These are phyloP conservation scores for Philotrypesis tridentata DNA, from an alignment of 1,140 invertebrate species.

Conservation along the genomic window DNA sequence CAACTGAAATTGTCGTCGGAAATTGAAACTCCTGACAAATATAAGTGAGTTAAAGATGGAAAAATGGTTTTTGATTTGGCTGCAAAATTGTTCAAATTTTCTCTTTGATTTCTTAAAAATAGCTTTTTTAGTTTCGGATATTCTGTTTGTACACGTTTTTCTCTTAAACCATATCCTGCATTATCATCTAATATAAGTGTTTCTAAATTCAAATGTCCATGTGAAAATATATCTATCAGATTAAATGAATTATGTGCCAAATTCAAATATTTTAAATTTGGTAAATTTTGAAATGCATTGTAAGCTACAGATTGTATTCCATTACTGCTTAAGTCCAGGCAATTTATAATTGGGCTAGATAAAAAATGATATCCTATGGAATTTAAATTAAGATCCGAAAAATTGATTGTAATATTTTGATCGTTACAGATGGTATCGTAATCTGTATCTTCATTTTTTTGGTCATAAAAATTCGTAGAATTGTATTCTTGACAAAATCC, in stretches of 20 bases:
- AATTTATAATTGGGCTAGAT: not conserved
- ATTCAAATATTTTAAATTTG: slow-evolving; percentile 8
- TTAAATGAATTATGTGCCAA: not conserved
- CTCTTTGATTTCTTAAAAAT: not conserved
- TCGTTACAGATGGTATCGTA: not conserved
- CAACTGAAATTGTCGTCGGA: not conserved
- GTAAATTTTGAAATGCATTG: not conserved
- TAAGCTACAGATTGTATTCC: not conserved
- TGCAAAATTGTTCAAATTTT: not conserved
- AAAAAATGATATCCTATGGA: not conserved
- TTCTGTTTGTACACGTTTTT: not conserved
- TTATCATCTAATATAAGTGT: not conserved
- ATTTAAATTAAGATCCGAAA: not conserved
- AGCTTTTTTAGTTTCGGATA: not conserved
- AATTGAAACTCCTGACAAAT: not conserved
- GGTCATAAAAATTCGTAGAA: not conserved
- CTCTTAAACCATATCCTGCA: not conserved
- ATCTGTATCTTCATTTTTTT: not conserved
- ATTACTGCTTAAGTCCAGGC: not conserved
- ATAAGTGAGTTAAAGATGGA: not conserved
- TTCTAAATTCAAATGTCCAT: not conserved
- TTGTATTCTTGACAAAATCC: not conserved
- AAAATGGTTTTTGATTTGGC: not conserved
- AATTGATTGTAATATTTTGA: not conserved
- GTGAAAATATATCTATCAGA: not conserved